Evolutionary conservation across 92 coral and sea anemone species (phyloP).

Genomic region (Paramuricea clavata): DNA sequence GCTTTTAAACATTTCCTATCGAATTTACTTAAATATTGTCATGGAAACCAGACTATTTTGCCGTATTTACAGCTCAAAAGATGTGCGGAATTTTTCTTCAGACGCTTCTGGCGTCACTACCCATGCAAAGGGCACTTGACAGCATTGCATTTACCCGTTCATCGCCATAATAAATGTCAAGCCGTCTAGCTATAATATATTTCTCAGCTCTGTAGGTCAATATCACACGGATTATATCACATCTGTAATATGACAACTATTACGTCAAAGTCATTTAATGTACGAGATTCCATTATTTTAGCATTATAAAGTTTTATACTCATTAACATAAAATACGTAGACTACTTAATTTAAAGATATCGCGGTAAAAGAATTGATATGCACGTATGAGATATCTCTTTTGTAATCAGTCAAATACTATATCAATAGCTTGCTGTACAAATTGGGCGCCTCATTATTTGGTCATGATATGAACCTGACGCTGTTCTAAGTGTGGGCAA

Average conservation of each 20-base stretch:
- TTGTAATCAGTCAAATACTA: too few species aligned
- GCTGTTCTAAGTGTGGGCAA: too few species aligned
- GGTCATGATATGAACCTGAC: too few species aligned
- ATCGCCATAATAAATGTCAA: background rate
- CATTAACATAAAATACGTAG: background rate
- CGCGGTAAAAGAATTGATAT: too few species aligned
- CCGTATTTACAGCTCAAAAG: background rate
- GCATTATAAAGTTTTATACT: background rate
- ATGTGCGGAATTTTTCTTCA: background rate
- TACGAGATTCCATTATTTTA: background rate
- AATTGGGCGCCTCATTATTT: too few species aligned
- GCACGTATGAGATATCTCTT: too few species aligned
- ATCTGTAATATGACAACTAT: too few species aligned
- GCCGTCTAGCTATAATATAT: background rate
- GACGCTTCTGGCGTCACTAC: background rate
- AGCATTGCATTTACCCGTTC: background rate
- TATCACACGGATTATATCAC: background rate
- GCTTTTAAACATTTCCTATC: background rate
- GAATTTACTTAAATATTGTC: background rate
- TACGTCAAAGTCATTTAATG: too few species aligned
- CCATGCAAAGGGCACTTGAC: background rate
- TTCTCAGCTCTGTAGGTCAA: background rate
- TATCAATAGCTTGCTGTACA: too few species aligned
- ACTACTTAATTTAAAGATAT: too few species aligned
- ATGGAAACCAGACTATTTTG: slow-evolving; percentile 9